Conservation (phyloP, 2,888 invertebrate genomes). For the Torymus texanus region DNA sequence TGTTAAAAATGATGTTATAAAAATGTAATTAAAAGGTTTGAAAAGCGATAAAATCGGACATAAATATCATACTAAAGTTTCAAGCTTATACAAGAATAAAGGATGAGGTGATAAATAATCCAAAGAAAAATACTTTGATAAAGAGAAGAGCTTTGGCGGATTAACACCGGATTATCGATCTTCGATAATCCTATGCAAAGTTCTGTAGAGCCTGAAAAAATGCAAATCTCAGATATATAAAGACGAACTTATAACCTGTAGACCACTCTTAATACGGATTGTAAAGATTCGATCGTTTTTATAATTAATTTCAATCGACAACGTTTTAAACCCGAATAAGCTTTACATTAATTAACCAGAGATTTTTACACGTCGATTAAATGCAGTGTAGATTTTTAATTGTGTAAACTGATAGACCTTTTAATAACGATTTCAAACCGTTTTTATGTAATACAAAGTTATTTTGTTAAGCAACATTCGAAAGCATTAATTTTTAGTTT, state of each 20-base stretch:
- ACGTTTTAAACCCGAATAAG: no score
- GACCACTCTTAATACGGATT: constrained; percentile 1
- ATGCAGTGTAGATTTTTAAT: no score
- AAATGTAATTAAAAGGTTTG: background rate
- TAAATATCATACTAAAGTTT: background rate
- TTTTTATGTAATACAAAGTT: no score
- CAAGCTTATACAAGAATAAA: background rate
- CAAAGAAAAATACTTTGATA: constrained; percentile 39
- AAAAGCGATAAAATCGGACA: background rate
- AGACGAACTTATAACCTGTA: background rate
- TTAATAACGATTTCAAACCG: no score
- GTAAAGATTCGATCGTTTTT: constrained; percentile 3
- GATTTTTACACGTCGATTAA: no score
- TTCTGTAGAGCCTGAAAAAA: constrained; percentile 22
- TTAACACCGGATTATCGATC: constrained; percentile 43
- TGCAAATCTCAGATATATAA: constrained; percentile 31
- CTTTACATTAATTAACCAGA: no score
- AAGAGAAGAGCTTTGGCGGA: constrained; percentile 41
- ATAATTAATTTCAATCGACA: constrained; percentile 1
- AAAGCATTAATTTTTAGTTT: no score
- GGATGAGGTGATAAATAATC: constrained; percentile 25
- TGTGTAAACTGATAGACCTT: no score
- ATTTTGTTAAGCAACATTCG: no score
- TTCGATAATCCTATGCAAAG: constrained; percentile 40
- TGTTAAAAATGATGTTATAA: no score